phyloP scores from a whole-genome alignment of 2,888 invertebrate species.

The Eupeodes luniger region DNA sequence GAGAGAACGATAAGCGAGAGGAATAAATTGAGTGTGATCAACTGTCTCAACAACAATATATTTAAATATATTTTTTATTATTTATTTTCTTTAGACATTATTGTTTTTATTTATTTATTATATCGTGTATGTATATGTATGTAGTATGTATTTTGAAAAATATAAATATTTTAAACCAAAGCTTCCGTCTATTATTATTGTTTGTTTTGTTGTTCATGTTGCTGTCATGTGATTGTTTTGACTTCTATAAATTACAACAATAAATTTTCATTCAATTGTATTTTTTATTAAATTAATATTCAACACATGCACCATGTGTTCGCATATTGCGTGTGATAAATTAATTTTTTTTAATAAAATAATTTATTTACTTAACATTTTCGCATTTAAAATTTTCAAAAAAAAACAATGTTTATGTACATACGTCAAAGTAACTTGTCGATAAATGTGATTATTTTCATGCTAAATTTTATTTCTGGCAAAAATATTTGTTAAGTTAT shows the following conservation, averaged over 20 bases:
- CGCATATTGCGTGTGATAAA: background rate
- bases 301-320: conserved; percentile 2
- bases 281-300: background rate
- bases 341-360: background rate
- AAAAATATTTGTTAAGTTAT: conserved; percentile 4
- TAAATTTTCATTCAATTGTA: background rate
- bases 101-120: background rate
- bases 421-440: conserved; percentile 19
- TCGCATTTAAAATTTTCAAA: background rate
- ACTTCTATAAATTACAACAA: background rate
- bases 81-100: background rate
- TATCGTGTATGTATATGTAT: background rate
- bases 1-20: background rate
- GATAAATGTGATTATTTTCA: conserved; percentile 24
- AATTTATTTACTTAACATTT: background rate
- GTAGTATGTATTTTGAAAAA: background rate
- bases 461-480: background rate
- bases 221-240: conserved; percentile 30
- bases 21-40: background rate
- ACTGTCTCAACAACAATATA: background rate
- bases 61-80: background rate
- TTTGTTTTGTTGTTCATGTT: background rate
- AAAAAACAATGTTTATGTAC: background rate
- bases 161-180: background rate
- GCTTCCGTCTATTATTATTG: background rate